Evolutionary conservation across 1,140 invertebrate species (phyloP).

Genomic region (Pogonomyrmex californicus): DNA sequence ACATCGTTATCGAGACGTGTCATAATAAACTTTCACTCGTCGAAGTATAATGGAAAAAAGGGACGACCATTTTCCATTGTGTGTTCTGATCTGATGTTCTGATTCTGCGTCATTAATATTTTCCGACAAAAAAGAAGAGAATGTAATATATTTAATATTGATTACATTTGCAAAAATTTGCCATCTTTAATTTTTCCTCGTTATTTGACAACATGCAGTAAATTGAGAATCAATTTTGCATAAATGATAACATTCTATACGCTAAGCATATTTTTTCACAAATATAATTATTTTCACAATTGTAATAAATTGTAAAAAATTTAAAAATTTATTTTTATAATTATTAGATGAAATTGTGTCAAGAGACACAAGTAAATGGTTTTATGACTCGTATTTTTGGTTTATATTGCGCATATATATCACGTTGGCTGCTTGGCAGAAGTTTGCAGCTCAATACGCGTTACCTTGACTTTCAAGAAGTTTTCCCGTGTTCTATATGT

Average conservation of each 20-base stretch:
- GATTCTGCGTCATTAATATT: conserved; percentile 16
- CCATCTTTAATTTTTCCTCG: not conserved
- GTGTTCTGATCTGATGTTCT: not conserved
- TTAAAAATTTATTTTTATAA: not conserved
- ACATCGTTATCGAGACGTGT: not conserved
- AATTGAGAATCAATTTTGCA: not conserved
- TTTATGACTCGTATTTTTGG: not conserved
- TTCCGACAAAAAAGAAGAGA: not conserved
- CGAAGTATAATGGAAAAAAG: conserved; percentile 1
- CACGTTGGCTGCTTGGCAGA: not conserved
- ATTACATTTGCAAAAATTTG: not conserved
- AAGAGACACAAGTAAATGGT: not conserved
- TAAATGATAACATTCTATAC: not conserved
- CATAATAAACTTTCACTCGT: conserved; percentile 22
- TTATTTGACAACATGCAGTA: not conserved
- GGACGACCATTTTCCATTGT: not conserved
- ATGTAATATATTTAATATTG: not conserved
- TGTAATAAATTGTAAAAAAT: not conserved
- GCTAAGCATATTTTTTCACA: not conserved
- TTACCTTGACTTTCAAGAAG: conserved; percentile 10
- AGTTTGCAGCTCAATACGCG: not conserved
- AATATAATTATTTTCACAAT: not conserved
- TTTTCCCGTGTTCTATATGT: not conserved
- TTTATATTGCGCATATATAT: not conserved
- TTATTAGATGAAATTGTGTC: not conserved